Base-by-base conservation (phyloP, 2,888 invertebrate genomes). In the Drosophila nr. medialis region DNA sequence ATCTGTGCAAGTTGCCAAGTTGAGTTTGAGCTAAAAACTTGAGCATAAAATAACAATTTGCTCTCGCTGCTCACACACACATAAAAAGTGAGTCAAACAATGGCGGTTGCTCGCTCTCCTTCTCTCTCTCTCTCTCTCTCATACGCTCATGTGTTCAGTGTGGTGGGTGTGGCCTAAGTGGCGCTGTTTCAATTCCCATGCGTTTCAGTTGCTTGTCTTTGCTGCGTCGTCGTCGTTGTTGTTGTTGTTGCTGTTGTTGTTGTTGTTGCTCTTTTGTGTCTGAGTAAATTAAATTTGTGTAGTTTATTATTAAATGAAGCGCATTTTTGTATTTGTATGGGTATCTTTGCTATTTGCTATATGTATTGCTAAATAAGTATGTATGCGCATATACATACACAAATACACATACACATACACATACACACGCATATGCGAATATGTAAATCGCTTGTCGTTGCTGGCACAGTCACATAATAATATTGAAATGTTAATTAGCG, bases 241-340 rank as follows among this genome's bases (percentile, higher is more conserved):
- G 76, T 63, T 54, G 60, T 58, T 70, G 70, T 53, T n/a, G 48
- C 13, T 65, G n/a, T 67, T 48, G 76, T 63, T 54, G 32, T 64
- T 75, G 64, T 56, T 65, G 70, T 64, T 73, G 72, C 55, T 59
- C 49, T 49, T 61, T 66, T 75, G 67, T 64, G 74, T 53, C 64
- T 75, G 83, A 91, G 92, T 91, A 92, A 92, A 91, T 91, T 91
- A 91, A 91, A 92, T 90, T 91, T 90, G 85, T 90, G 89, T 90
- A 91, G 91, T 91, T 92, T 91, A 91, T 91, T 91, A 91, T 91
- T 91, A 91, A 91, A 91, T 91, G 84, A 88, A 91, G 91, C 89
- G 91, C 78, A 77, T 78, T 87, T 90, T 90, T 89, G 79, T 89
- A 75, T 76, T 74, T 88, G 76, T 90, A 67, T 84, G 85, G 21